Percentiles rank a stretch among this genome's conserved stretches.
phyloP scores from a whole-genome alignment of 2,888 invertebrate genomes.

The Eumacrocentrus americanus region DNA sequence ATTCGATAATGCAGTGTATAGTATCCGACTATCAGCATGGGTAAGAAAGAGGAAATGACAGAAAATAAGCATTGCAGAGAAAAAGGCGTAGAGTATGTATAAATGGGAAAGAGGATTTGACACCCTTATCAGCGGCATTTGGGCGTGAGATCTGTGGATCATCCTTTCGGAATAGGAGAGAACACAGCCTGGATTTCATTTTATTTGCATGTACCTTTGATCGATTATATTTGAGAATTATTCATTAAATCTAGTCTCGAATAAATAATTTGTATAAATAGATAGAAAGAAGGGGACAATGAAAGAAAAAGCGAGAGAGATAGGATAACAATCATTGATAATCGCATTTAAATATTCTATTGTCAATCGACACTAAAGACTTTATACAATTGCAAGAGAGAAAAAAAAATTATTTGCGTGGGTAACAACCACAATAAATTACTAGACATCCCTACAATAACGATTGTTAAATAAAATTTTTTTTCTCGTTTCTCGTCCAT shows the following conservation, averaged over 20 bases:
- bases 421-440: constrained; percentile 31
- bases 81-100: not conserved
- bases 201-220: constrained; percentile 5
- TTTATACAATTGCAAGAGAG: constrained; percentile 53
- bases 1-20: not conserved
- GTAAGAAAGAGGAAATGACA: not conserved
- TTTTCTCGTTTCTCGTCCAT: constrained; percentile 36
- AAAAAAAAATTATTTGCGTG: constrained; percentile 27
- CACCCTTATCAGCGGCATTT: constrained; percentile 14
- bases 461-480: constrained; percentile 27
- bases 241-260: not conserved
- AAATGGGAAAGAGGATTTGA: not conserved
- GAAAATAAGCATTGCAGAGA: not conserved
- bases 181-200: constrained; percentile 30
- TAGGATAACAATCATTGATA: constrained; percentile 55
- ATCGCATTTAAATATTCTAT: constrained; percentile 50
- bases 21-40: not conserved
- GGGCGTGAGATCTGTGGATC: constrained; percentile 29
- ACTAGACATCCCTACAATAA: constrained; percentile 29
- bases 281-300: not conserved
- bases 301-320: constrained; percentile 9
- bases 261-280: constrained; percentile 18
- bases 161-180: constrained; percentile 21
- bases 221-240: not conserved
- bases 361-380: constrained; percentile 49